Evolutionary conservation across 2,888 invertebrate genomes (phyloP), one percentile per base, ranked within the genome.

Genomic region (Therioaphis trifolii): DNA sequence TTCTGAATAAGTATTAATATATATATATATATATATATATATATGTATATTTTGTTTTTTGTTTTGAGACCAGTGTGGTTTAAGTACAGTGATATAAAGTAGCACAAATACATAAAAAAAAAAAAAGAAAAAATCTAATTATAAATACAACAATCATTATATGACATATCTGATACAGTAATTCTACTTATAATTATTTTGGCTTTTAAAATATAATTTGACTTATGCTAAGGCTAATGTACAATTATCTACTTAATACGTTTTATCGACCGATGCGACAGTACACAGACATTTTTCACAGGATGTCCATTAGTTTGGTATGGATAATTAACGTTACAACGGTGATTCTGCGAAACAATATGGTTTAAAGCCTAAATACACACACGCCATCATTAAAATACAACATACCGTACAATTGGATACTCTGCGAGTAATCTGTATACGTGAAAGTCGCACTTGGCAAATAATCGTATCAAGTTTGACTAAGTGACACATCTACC

Each of bases 71-170:
- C 78, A 55, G 43, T 40, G 55, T 68, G 24, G 40, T 69, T 68
- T 78, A 79, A 79, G 78, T 79, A 79, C 78, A 79, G 55, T 27
- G 14, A 69, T 40, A 61, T 46, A 55, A 79, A 79, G 55, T 78
- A 79, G 55, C 68, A 43, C 12, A 43, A 14, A 63, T 4, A 4
- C n/a, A 40, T 61, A 46, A 7, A 58, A 55, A 55, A 55, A 74
- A 55, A 72, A 46, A 52, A 24, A 40, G 21, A 15, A 21, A 74
- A 69, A 43, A 43, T 3, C n/a, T 21, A 40, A 68, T 27, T 63
- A 21, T 49, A 68, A 52, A 68, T 78, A 68, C 18, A 68, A 66
- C 27, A n/a, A 2, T 12, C 4, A 40, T 52, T 35, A 49, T 29
- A 68, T 11, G 4, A n/a, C 21, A 55, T n/a, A 18, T 61, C n/a